Percentiles rank a stretch among this genome's conserved stretches.
Conservation (phyloP, 2,797 vertebrate species). For the Pelodytes ibericus region DNA sequence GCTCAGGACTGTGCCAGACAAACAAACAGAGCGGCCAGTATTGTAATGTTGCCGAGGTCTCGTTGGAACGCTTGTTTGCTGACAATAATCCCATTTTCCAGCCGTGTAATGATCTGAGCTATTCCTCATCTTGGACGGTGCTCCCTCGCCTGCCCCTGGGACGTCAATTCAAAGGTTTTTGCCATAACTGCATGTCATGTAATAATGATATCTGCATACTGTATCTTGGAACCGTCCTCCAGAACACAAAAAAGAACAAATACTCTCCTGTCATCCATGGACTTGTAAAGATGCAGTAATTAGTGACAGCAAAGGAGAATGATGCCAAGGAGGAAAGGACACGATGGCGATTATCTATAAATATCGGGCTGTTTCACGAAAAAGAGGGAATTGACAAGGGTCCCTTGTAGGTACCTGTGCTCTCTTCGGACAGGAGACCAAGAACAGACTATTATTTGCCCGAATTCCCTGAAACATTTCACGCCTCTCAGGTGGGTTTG, state of each 20-base stretch:
- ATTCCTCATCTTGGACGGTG: neutral
- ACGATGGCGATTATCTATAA: too few species aligned
- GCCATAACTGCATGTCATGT: neutral
- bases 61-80: slow-evolving; percentile 2
- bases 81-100: slow-evolving; percentile 7
- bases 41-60: neutral
- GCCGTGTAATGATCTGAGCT: slow-evolving; percentile 2
- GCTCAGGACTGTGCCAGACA: neutral
- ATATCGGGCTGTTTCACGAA: too few species aligned
- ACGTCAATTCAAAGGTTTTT: neutral
- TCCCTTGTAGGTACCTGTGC: too few species aligned
- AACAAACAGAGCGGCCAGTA: neutral
- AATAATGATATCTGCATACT: neutral
- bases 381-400: too few species aligned
- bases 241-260: neutral
- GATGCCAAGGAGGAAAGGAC: too few species aligned
- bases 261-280: neutral
- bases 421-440: too few species aligned
- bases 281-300: neutral
- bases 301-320: neutral
- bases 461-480: too few species aligned
- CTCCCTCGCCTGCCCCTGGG: neutral
- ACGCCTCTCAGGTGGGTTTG: too few species aligned
- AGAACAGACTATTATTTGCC: too few species aligned
- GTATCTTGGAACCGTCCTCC: neutral